phyloP scores from a whole-genome alignment of 2,888 invertebrate species.

The Xestia xanthographa region DNA sequence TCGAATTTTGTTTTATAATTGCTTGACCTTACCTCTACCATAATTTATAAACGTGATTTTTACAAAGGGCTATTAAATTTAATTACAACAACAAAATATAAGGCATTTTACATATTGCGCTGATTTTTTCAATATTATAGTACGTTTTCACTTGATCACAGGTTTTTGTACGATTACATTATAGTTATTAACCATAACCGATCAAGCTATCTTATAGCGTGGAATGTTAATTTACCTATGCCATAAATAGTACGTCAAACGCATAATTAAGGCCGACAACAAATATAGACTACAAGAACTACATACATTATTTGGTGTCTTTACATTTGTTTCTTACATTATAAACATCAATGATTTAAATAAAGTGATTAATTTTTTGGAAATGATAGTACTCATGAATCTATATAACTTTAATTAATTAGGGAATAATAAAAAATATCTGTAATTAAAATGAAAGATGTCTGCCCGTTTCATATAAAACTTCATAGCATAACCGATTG shows the following conservation, averaged over 20 bases:
- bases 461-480: background rate
- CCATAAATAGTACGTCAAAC: slow-evolving; percentile 47
- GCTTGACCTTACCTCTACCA: background rate
- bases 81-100: slow-evolving; percentile 1
- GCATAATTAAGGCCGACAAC: slow-evolving; percentile 28
- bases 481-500: too few species aligned
- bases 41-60: background rate
- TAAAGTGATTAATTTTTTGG: slow-evolving; percentile 1
- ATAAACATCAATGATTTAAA: background rate
- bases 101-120: background rate
- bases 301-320: background rate
- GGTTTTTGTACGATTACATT: slow-evolving; percentile 33
- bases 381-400: background rate
- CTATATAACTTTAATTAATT: background rate
- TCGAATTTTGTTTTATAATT: background rate
- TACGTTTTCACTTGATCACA: slow-evolving; percentile 43
- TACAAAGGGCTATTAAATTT: background rate
- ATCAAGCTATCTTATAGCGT: slow-evolving; percentile 56
- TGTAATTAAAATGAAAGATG: background rate
- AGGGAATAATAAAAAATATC: background rate
- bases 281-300: slow-evolving; percentile 15
- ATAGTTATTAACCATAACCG: slow-evolving; percentile 27
- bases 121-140: background rate
- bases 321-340: slow-evolving; percentile 19
- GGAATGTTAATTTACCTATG: slow-evolving; percentile 53